Evolutionary conservation across 2,888 invertebrate genomes (phyloP).

Genomic region (Dichetophora obliterata): DNA sequence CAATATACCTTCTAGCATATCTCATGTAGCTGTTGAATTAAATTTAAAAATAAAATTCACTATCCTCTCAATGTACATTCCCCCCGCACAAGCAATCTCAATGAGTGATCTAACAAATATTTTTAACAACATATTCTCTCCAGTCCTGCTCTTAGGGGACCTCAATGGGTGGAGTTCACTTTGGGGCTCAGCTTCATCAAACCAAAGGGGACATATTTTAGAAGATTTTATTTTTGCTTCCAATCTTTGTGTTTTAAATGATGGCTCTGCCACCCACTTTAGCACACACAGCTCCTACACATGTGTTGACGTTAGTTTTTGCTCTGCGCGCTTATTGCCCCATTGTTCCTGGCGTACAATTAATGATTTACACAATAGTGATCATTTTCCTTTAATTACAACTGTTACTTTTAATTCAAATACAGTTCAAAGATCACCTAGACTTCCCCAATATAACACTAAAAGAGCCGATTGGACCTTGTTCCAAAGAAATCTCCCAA

Average conservation of each 20-base stretch:
- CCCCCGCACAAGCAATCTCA: slow-evolving; percentile 1
- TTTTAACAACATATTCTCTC: too few relatives aligned
- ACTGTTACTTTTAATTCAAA: background rate
- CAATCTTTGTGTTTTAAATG: too few relatives aligned
- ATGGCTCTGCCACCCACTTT: too few relatives aligned
- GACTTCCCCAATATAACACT: background rate
- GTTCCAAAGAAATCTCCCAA: background rate
- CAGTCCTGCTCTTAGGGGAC: too few relatives aligned
- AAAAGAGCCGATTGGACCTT: background rate
- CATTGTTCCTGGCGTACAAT: background rate
- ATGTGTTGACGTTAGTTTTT: too few relatives aligned
- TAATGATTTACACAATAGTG: background rate
- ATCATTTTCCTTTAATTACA: background rate
- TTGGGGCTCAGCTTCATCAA: too few relatives aligned
- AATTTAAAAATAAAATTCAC: slow-evolving; percentile 9
- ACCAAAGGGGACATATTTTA: too few relatives aligned
- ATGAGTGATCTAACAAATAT: background rate
- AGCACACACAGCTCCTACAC: too few relatives aligned
- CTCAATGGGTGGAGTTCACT: too few relatives aligned
- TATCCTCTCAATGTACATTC: slow-evolving; percentile 21
- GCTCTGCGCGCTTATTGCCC: too few relatives aligned
- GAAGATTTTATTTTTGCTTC: too few relatives aligned
- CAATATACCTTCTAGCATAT: slow-evolving; percentile 3
- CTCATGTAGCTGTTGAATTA: slow-evolving; percentile 24
- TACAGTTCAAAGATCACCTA: background rate